phyloP scores from a whole-genome alignment of 2,888 invertebrate species.

The Cheilosia vulpina region DNA sequence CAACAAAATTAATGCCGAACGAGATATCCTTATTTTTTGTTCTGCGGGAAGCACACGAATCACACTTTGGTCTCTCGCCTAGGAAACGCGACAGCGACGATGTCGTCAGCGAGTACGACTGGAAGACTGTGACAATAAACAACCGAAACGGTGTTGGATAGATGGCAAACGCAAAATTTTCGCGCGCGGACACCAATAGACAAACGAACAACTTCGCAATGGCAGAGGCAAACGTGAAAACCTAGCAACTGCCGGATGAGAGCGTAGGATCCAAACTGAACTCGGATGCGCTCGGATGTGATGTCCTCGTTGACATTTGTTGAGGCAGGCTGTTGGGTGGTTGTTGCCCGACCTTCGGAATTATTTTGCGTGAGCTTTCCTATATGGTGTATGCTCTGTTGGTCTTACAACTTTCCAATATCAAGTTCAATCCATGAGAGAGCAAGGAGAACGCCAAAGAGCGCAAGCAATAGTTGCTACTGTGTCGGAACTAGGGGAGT shows the following conservation, averaged over 20 bases:
- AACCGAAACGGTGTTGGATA: background rate
- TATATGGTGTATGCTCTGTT: constrained; percentile 14
- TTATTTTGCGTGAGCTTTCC: constrained; percentile 65
- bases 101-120: background rate
- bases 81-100: background rate
- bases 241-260: constrained; percentile 67
- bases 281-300: constrained; percentile 59
- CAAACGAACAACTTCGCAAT: constrained; percentile 17
- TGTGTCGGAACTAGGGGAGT: constrained; percentile 4
- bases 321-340: constrained; percentile 61
- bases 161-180: constrained; percentile 13
- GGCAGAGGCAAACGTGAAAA: constrained; percentile 24
- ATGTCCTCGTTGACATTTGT: constrained; percentile 63
- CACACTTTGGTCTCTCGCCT: constrained; percentile 4
- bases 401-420: constrained; percentile 60
- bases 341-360: constrained; percentile 61
- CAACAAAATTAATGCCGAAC: constrained; percentile 59
- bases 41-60: constrained; percentile 33
- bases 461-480: background rate
- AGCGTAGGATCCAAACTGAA: constrained; percentile 72
- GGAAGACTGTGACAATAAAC: constrained; percentile 43
- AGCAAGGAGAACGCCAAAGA: constrained; percentile 14
- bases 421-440: constrained; percentile 62
- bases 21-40: constrained; percentile 1
- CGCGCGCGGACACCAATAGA: constrained; percentile 49